These are phyloP conservation scores for Macrocentrus cingulum DNA, from an alignment of 1,140 invertebrate species.

Conservation along the genomic window DNA sequence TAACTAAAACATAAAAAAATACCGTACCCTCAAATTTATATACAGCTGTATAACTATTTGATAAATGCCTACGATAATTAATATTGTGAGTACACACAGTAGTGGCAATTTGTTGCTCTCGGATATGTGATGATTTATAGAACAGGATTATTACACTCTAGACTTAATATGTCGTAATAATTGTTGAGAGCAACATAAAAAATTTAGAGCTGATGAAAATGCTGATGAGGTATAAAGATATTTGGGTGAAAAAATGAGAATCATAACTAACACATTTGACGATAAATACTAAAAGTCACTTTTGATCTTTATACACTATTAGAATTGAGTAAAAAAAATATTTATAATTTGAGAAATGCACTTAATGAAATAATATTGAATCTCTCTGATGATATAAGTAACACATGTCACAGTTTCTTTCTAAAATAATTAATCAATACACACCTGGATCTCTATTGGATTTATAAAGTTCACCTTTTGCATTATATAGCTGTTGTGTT, in stretches of 20 bases:
- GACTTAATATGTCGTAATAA: too few species aligned
- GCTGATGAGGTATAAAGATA: too few species aligned
- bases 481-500: too few species aligned
- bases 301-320: slow-evolving; percentile 11
- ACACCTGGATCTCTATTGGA: too few species aligned
- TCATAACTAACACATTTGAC: slow-evolving; percentile 2
- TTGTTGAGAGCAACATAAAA: neutral
- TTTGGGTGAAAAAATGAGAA: neutral
- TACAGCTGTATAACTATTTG: neutral
- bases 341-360: neutral
- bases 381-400: neutral
- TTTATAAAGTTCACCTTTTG: too few species aligned
- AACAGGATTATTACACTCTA: too few species aligned
- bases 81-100: too few species aligned
- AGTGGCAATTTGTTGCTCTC: neutral
- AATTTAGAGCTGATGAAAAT: too few species aligned
- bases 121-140: neutral
- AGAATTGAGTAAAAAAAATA: neutral
- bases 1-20: neutral
- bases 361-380: neutral
- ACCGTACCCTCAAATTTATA: neutral
- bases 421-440: neutral
- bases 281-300: too few species aligned
- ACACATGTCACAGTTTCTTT: neutral
- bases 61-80: too few species aligned